Percentiles rank a stretch among this genome's conserved stretches.
Evolutionary conservation across 2,888 invertebrate species (phyloP).

Genomic region (Synanthedon vespiformis): DNA sequence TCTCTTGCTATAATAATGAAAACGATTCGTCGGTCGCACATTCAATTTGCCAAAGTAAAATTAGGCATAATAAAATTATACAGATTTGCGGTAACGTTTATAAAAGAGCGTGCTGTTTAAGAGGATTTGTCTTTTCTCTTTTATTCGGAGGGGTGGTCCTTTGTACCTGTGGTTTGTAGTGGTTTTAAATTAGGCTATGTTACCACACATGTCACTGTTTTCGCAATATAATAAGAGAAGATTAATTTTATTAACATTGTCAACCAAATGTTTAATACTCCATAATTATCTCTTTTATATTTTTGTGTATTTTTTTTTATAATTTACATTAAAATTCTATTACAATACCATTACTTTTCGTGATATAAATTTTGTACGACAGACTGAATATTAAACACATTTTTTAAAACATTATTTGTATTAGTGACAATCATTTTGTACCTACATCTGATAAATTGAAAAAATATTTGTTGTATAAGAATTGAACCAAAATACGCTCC

Average conservation of each 20-base stretch:
- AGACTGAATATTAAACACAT: too few species aligned
- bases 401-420: too few species aligned
- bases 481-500: too few species aligned
- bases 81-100: conserved; percentile 36
- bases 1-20: conserved; percentile 18
- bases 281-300: too few species aligned
- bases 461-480: too few species aligned
- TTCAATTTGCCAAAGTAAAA: conserved; percentile 43
- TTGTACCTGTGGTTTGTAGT: conserved; percentile 36
- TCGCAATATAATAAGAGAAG: not conserved
- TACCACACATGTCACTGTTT: not conserved
- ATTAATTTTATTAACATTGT: not conserved
- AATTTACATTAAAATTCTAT: too few species aligned
- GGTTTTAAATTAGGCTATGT: conserved; percentile 11
- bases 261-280: too few species aligned
- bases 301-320: too few species aligned
- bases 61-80: conserved; percentile 64
- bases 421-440: too few species aligned
- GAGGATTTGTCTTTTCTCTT: conserved; percentile 36
- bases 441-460: too few species aligned
- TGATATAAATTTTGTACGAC: too few species aligned
- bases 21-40: conserved; percentile 34
- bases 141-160: conserved; percentile 26
- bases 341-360: too few species aligned
- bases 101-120: conserved; percentile 24